These are phyloP conservation scores for Pararge aegeria DNA, from an alignment of 1,140 invertebrate species.

Conservation along the genomic window DNA sequence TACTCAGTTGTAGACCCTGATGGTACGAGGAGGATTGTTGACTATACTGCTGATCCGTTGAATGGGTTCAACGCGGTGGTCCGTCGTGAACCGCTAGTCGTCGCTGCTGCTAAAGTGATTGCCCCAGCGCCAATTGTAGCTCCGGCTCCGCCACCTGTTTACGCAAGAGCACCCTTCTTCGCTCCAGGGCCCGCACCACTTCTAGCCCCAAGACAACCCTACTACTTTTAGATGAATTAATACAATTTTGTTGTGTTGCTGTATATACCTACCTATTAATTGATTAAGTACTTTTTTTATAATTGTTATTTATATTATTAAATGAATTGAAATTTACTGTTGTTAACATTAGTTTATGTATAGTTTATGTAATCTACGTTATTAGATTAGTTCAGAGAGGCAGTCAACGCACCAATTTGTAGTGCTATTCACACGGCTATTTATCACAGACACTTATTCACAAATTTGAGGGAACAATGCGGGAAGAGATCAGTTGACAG, in stretches of 20 bases:
- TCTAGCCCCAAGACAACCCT: conserved; percentile 55
- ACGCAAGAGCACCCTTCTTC: conserved; percentile 38
- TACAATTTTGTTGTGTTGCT: conserved; percentile 75
- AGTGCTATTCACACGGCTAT: no score
- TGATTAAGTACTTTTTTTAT: conserved; percentile 57
- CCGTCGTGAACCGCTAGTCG: conserved; percentile 62
- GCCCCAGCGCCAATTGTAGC: conserved; percentile 50
- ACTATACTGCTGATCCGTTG: conserved; percentile 81
- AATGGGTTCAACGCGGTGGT: conserved; percentile 84
- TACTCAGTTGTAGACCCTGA: conserved; percentile 82
- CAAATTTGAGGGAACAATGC: no score
- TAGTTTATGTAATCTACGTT: no score
- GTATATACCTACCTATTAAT: conserved; percentile 43
- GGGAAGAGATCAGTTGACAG: no score
- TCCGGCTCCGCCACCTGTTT: conserved; percentile 39
- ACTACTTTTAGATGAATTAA: conserved; percentile 70
- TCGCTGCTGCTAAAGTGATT: conserved; percentile 48
- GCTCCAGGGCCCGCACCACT: conserved; percentile 53
- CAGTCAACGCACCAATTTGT: no score
- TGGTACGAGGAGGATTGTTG: conserved; percentile 80
- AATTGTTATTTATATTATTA: conserved; percentile 72
- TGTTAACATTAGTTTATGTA: no score
- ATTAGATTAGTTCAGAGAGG: no score
- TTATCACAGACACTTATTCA: no score
- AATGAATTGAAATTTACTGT: conserved; percentile 45